Evolutionary conservation across 2,888 invertebrate genomes (phyloP).

Genomic region (Standfussiana lucernea): DNA sequence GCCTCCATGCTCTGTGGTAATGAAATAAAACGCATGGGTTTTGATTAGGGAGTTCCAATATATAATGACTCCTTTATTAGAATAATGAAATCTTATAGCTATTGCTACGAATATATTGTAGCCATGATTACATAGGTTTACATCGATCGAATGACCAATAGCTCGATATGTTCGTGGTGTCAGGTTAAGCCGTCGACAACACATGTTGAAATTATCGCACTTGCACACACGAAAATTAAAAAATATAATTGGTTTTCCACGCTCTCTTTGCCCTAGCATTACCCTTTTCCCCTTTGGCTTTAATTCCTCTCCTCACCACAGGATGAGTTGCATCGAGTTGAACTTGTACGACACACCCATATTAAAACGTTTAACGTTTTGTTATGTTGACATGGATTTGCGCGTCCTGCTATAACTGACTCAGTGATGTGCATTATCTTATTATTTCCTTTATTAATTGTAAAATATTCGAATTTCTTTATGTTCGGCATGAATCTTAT

Average conservation of each 20-base stretch:
- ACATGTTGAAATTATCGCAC: not conserved
- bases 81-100: conserved; percentile 7
- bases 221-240: conserved; percentile 6
- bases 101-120: conserved; percentile 35
- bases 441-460: not conserved
- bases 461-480: not conserved
- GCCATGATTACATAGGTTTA: conserved; percentile 4
- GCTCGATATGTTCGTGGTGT: not conserved
- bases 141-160: not conserved
- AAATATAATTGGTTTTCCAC: not conserved
- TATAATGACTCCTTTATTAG: conserved; percentile 28
- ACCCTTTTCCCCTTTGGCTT: conserved; percentile 16
- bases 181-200: not conserved
- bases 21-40: conserved; percentile 26
- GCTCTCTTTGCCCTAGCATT: not conserved
- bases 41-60: conserved; percentile 1
- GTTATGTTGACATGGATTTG: not conserved
- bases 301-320: conserved; percentile 11
- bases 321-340: conserved; percentile 26
- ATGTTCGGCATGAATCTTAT: not conserved
- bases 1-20: not conserved
- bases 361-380: not conserved
- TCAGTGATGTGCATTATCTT: not conserved
- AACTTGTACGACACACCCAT: not conserved
- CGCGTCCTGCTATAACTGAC: not conserved